phyloP scores from a whole-genome alignment of 2,888 invertebrate species.

The Latrodectus elegans region DNA sequence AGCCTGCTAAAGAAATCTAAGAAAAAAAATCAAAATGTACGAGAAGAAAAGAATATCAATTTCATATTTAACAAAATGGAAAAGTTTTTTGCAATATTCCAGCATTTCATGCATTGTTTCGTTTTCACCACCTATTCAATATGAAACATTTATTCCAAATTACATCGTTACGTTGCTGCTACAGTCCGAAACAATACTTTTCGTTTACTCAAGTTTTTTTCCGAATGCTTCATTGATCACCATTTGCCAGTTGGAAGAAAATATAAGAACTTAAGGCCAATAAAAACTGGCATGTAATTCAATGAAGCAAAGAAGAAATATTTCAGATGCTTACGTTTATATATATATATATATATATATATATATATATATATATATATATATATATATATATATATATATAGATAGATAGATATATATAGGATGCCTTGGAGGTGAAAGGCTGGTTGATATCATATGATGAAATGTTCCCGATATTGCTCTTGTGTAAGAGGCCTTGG shows the following conservation, averaged over 20 bases:
- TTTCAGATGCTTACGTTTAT: conserved; percentile 53
- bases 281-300: conserved; percentile 49
- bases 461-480: conserved; percentile 57
- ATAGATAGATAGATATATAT: too few relatives aligned
- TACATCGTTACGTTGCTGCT: conserved; percentile 38
- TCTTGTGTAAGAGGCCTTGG: conserved; percentile 6
- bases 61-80: too few relatives aligned
- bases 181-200: conserved; percentile 35
- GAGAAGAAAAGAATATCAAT: too few relatives aligned
- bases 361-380: conserved; percentile 45
- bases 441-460: conserved; percentile 49
- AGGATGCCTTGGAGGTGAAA: conserved; percentile 56
- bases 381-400: too few relatives aligned
- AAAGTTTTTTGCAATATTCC: too few relatives aligned
- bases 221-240: conserved; percentile 56
- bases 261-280: conserved; percentile 36
- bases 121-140: too few relatives aligned
- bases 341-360: conserved; percentile 25
- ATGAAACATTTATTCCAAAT: background rate
- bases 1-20: too few relatives aligned
- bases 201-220: conserved; percentile 18
- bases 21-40: too few relatives aligned
- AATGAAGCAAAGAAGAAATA: conserved; percentile 57
- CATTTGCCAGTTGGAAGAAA: conserved; percentile 12
- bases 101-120: too few relatives aligned